Percentiles rank a stretch among this genome's conserved stretches.
phyloP scores from a whole-genome alignment of 2,113 vertebrate species.

The Daboia siamensis region DNA sequence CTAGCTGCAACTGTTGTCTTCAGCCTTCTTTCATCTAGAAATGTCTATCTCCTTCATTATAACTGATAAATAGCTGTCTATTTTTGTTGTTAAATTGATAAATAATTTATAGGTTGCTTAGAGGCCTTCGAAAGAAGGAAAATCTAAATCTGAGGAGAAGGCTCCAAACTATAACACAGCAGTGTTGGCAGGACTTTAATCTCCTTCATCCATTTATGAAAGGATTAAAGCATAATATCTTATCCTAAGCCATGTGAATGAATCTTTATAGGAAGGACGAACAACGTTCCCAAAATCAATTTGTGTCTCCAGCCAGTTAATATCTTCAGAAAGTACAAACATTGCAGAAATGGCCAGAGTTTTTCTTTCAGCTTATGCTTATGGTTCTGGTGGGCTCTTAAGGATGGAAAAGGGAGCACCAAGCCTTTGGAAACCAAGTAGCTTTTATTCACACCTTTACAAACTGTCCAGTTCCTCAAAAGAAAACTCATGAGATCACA shows the following conservation, averaged over 20 bases:
- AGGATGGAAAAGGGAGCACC: neutral
- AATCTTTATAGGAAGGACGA: neutral
- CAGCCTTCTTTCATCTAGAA: neutral
- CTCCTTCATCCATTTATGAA: neutral
- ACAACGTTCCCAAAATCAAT: neutral
- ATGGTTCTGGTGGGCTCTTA: neutral
- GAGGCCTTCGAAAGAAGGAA: neutral
- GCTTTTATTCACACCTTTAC: neutral
- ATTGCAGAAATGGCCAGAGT: neutral
- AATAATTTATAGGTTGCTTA: neutral
- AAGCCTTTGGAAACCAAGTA: neutral
- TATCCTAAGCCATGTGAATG: neutral
- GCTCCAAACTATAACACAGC: neutral
- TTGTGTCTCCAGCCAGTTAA: neutral
- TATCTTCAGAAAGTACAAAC: neutral
- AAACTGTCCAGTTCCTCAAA: neutral
- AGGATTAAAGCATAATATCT: neutral
- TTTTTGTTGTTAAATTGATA: neutral
- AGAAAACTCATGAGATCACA: neutral
- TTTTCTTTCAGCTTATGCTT: neutral
- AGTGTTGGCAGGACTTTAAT: neutral
- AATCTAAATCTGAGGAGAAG: neutral
- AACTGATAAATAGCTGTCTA: neutral
- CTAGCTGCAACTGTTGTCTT: neutral
- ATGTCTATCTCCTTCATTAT: neutral